Base-by-base conservation (phyloP, 2,888 invertebrate genomes). In the Drosophila fungiperda region DNA sequence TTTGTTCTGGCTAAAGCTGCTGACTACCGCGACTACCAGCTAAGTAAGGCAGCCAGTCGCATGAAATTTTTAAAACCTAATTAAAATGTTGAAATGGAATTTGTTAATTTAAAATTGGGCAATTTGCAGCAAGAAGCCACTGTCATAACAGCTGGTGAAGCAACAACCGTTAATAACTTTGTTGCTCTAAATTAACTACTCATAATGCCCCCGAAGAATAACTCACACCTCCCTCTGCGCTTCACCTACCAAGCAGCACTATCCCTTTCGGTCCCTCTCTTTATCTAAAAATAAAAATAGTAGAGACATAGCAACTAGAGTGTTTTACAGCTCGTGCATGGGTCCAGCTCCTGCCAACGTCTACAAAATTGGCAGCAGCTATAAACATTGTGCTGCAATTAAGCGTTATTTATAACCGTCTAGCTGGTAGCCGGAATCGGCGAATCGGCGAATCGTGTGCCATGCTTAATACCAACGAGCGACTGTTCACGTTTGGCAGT, bases 331-430 rank as follows among this genome's bases (percentile, higher is more conserved):
- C 50, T 38, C 12, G 50, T 72, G 45, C 52, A 50, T 52, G 67
- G 40, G 45, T 49, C 65, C 73, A 73, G 59, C 52, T 29, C n/a
- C 3, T 48, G 29, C 52, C 64, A 73, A 59, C 71, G 76, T 85
- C 78, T 74, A 50, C 69, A 60, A 83, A 85, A 83, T 86, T 87
- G 90, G 88, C 87, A 82, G 78, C 35, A 54, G 75, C 82, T 67
- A 80, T 80, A 82, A 82, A 82, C 83, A 87, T 89, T 87, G 83
- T 76, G 76, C 80, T 78, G 92, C 92, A 91, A 91, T 91, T 91
- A 91, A 91, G 89, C 75, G 89, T 91, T 91, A 91, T 91, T 91
- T 91, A 91, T 91, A 88, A 87, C 80, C 90, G 87, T 90, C 90
- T 90, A 83, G 74, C 72, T 58, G 48, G 62, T 50, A 68, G 66